These are phyloP conservation scores for Anabas testudineus DNA, from an alignment of 2,797 vertebrate genomes.

Conservation along the genomic window DNA sequence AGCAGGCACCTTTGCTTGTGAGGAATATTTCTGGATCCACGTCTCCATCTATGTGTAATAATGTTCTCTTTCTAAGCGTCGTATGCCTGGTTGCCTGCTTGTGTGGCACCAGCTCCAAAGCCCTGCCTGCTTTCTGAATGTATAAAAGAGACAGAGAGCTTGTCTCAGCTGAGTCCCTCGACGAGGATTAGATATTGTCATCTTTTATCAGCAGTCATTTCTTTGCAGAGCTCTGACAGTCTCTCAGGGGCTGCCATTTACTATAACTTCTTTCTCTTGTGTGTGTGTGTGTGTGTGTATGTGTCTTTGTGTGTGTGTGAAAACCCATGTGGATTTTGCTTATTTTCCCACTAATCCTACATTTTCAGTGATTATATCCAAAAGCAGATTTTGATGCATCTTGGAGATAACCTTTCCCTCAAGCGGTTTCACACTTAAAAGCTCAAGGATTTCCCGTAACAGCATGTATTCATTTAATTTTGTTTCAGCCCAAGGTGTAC, in stretches of 20 bases:
- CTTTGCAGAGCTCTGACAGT: conserved; percentile 63
- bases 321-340: conserved; percentile 23
- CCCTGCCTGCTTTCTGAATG: conserved; percentile 48
- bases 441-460: conserved; percentile 10
- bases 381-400: conserved; percentile 42
- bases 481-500: not conserved
- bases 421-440: conserved; percentile 39
- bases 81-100: conserved; percentile 31
- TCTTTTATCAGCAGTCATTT: conserved; percentile 71
- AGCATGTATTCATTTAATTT: conserved; percentile 29
- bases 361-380: conserved; percentile 36
- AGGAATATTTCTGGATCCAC: conserved; percentile 32
- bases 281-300: conserved; percentile 23
- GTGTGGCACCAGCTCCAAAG: conserved; percentile 40
- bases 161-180: conserved; percentile 59
- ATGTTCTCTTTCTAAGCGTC: conserved; percentile 38
- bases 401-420: conserved; percentile 39
- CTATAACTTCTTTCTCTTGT: conserved; percentile 42
- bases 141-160: conserved; percentile 47
- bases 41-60: conserved; percentile 34
- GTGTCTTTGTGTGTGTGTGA: conserved; percentile 29
- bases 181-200: conserved; percentile 71
- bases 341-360: conserved; percentile 29
- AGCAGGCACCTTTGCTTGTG: conserved; percentile 13
- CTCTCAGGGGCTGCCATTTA: conserved; percentile 67